Conservation (phyloP, 1,140 invertebrate species). For the Notospermus geniculatus region DNA sequence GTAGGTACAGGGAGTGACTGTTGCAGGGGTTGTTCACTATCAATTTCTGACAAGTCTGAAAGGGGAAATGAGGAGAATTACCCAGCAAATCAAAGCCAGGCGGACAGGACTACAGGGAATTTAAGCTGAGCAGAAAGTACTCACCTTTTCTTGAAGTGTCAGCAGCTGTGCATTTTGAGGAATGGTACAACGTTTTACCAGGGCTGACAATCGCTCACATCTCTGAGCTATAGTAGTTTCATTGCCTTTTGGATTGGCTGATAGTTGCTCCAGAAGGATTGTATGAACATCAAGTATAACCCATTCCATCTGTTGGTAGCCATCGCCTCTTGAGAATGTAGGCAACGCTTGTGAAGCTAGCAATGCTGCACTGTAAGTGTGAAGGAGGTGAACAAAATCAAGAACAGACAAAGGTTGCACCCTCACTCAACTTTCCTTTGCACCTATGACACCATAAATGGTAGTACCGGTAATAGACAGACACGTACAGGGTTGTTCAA, state of each 20-base stretch:
- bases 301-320: slow-evolving; percentile 52
- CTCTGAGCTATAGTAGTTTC: slow-evolving; percentile 40
- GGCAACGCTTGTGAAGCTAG: slow-evolving; percentile 44
- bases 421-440: no score
- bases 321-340: slow-evolving; percentile 39
- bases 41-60: slow-evolving; percentile 49
- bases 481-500: no score
- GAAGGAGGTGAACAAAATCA: no score
- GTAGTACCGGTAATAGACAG: no score
- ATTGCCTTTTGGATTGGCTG: slow-evolving; percentile 24
- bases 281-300: slow-evolving; percentile 49
- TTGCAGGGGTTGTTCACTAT: slow-evolving; percentile 46
- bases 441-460: no score
- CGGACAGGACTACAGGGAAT: background rate
- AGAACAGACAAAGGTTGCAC: no score
- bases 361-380: slow-evolving; percentile 38
- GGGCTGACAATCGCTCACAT: slow-evolving; percentile 45
- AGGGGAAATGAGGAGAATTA: slow-evolving; percentile 11
- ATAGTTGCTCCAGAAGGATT: slow-evolving; percentile 35
- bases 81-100: background rate
- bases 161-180: slow-evolving; percentile 43
- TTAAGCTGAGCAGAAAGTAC: no score
- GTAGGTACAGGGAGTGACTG: slow-evolving; percentile 44
- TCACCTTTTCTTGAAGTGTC: slow-evolving; percentile 47
- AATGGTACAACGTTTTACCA: slow-evolving; percentile 46